phyloP scores from a whole-genome alignment of 2,113 vertebrate species.

The Pungitius pungitius region DNA sequence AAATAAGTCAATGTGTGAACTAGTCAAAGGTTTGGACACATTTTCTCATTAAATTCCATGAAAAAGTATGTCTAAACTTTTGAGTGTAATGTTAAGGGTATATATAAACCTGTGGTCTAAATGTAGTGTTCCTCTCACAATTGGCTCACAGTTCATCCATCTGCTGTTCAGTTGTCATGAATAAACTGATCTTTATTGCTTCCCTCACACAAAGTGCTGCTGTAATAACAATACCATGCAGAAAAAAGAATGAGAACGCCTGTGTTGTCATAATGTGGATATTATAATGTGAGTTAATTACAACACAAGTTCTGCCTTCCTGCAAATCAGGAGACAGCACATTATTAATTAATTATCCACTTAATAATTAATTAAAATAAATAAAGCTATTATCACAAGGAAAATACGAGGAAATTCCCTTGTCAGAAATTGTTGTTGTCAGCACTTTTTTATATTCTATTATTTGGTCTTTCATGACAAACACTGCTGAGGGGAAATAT shows the following conservation, averaged over 20 bases:
- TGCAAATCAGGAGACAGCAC: constrained; percentile 7
- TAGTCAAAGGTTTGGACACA: no score
- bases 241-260: not conserved
- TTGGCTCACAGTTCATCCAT: not conserved
- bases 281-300: constrained; percentile 49
- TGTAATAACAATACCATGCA: constrained; percentile 1
- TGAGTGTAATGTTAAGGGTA: not conserved
- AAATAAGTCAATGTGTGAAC: constrained; percentile 80
- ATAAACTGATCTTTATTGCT: not conserved
- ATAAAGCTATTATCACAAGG: constrained; percentile 64
- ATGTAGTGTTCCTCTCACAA: not conserved
- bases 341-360: constrained; percentile 44
- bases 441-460: constrained; percentile 34
- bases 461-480: no score
- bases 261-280: constrained; percentile 22
- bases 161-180: not conserved
- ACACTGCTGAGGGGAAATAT: constrained; percentile 65
- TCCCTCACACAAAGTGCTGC: not conserved
- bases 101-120: not conserved
- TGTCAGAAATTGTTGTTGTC: constrained; percentile 49
- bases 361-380: constrained; percentile 72
- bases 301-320: constrained; percentile 33
- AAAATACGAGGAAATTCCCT: constrained; percentile 59
- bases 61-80: no score
- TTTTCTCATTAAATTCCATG: no score